A percentile compares a stretch with the other conserved stretches of the same genome.
Evolutionary conservation across 2,797 vertebrate species (phyloP).

Genomic region (Lindbergichthys nudifrons): DNA sequence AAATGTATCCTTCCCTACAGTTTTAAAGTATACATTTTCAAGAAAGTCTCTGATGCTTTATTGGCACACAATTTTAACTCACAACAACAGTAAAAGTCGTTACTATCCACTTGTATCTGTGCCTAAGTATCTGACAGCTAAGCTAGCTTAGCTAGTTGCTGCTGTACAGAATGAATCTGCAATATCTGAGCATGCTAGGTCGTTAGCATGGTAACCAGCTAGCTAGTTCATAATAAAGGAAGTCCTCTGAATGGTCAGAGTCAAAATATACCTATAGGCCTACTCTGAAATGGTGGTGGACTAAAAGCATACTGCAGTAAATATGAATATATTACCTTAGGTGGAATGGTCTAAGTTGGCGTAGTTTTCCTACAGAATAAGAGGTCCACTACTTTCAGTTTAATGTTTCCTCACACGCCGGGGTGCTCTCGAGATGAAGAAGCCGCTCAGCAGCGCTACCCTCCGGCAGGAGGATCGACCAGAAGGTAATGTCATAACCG

Average conservation of each 20-base stretch:
- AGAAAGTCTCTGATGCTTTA: neutral
- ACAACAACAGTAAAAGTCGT: neutral
- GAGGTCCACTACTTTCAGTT: conserved; percentile 63
- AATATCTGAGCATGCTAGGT: conserved; percentile 68
- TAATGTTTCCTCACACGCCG: conserved; percentile 36
- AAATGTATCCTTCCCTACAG: neutral
- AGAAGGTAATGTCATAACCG: too few species aligned
- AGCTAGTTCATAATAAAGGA: neutral
- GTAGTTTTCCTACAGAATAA: conserved; percentile 2
- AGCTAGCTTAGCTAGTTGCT: conserved; percentile 35
- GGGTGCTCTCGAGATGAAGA: neutral
- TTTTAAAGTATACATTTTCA: neutral
- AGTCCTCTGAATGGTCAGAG: neutral
- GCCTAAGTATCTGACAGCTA: conserved; percentile 18
- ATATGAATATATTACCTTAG: conserved; percentile 20
- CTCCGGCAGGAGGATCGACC: conserved; percentile 24
- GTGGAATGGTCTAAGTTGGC: neutral
- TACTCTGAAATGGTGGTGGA: rapidly evolving
- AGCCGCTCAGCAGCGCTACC: conserved; percentile 39
- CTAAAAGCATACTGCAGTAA: rapidly evolving
- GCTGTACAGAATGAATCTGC: conserved; percentile 78
- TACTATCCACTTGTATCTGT: neutral
- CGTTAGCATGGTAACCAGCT: conserved; percentile 41
- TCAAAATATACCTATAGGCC: neutral
- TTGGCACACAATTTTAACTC: neutral